phyloP scores from a whole-genome alignment of 2,797 vertebrate species.

The Dicrostonyx torquatus region DNA sequence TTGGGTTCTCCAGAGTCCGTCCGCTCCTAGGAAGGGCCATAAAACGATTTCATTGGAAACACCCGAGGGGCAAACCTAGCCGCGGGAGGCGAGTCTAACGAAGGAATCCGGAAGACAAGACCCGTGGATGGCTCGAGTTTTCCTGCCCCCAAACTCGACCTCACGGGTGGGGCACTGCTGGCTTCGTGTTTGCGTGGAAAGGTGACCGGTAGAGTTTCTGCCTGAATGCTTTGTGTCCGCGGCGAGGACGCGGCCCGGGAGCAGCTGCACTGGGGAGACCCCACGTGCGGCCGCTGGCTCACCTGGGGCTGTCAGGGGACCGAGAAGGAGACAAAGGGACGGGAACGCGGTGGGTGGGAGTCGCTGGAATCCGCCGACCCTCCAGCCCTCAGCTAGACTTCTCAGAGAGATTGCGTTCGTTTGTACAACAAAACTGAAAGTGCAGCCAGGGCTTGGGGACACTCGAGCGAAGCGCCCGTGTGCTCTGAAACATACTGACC shows the following conservation, averaged over 20 bases:
- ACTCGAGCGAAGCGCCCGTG: constrained; percentile 44
- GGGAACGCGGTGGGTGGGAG: background rate
- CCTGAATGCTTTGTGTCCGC: background rate
- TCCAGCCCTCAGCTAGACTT: background rate
- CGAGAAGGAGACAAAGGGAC: too few species aligned
- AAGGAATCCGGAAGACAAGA: background rate
- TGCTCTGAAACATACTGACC: constrained; percentile 67
- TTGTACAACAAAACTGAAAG: constrained; percentile 64
- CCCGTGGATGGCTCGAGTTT: background rate
- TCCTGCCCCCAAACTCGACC: background rate
- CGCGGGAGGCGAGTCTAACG: background rate
- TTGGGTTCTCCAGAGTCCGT: background rate
- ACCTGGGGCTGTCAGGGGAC: background rate
- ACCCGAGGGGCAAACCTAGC: background rate
- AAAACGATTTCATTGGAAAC: background rate
- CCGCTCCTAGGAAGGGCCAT: background rate
- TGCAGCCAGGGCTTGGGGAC: constrained; percentile 46
- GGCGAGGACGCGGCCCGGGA: background rate
- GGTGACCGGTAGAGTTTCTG: background rate
- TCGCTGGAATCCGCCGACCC: too few species aligned
- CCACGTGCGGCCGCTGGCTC: accelerated
- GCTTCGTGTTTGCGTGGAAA: background rate
- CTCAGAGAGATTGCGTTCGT: background rate
- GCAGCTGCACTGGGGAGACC: background rate
- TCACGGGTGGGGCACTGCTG: background rate